Base-by-base conservation (phyloP, 2,888 invertebrate genomes). In the Diogma glabrata region DNA sequence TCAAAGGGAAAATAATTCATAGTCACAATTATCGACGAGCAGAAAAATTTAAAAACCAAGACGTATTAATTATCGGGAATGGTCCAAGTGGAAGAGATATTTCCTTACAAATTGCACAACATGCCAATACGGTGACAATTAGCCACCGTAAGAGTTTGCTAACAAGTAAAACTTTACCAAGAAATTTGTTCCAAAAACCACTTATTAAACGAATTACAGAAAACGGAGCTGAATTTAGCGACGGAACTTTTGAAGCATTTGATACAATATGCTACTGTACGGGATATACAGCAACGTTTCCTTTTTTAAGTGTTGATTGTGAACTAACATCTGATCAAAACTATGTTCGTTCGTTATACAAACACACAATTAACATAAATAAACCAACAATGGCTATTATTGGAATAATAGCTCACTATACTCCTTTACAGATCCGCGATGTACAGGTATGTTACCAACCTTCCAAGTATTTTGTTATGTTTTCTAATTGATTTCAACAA, bases 1-100 rank as follows among this genome's bases (percentile, higher is more conserved):
- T 81, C 62, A 59, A 71, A 64, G 79, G 79, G 65, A 58, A 52
- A 20, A 63, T 65, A 49, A 55, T 58, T 6, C 91, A 92, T 73
- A 88, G 88, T 62, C 87, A 88, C 67, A 79, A 85, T 61, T 92
- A 88, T 69, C 73, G 90, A 47, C 71, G 75, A 2, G 82, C 88
- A 0, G 79, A 82, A 51, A 30, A 19, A 9, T 90, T 81, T 66
- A 33, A 74, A 81, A 63, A 74, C 71, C 19, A 79, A 59, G 75
- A 68, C 3, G 88, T 93, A 0, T 75, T 88, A 22, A 79, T 91
- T 10, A 73, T 93, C 19, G 93, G 93, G 2, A 90, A 88, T 1
- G 89, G 88, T 0, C 85, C 90, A 19, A 92, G 92, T 1, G 94
- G 92, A 47, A 74, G 84, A 67, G 87, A 87, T 65, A 76, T 87